Evolutionary conservation across 1,140 invertebrate genomes (phyloP).

Genomic region (Tribolium castaneum): DNA sequence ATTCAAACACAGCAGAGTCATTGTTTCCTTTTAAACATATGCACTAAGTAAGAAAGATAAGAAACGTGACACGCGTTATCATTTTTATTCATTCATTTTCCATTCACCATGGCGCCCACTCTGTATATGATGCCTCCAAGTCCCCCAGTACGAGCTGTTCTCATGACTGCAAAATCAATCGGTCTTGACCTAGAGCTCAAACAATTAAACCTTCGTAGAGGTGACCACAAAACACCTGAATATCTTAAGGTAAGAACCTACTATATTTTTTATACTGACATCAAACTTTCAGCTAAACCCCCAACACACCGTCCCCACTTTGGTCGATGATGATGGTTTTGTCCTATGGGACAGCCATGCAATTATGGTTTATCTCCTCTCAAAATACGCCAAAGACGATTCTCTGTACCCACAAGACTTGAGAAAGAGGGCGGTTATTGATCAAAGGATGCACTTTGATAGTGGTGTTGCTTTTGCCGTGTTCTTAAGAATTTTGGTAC

Average conservation of each 20-base stretch:
- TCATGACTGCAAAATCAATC: constrained; percentile 20
- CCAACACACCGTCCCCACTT: constrained; percentile 75
- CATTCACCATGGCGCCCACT: constrained; percentile 14
- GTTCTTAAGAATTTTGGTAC: constrained; percentile 38
- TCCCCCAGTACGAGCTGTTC: constrained; percentile 15
- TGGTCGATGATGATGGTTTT: constrained; percentile 73
- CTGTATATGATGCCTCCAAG: constrained; percentile 19
- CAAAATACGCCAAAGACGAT: constrained; percentile 69
- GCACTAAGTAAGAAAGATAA: neutral
- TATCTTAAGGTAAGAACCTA: constrained; percentile 21
- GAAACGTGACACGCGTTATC: neutral
- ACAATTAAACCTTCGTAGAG: constrained; percentile 55
- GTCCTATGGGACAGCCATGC: constrained; percentile 73
- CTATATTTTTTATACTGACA: neutral
- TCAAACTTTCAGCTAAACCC: constrained; percentile 68
- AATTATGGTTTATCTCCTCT: constrained; percentile 69
- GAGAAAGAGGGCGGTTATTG: constrained; percentile 67
- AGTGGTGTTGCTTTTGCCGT: constrained; percentile 64
- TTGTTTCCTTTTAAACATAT: neutral
- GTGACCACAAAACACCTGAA: neutral
- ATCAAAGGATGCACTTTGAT: constrained; percentile 68
- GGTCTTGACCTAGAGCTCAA: neutral
- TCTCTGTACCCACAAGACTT: constrained; percentile 71
- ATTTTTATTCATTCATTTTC: neutral
- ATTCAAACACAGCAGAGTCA: neutral